Percentiles rank a stretch among this genome's conserved stretches.
Conservation (phyloP, 2,797 vertebrate genomes). For the Ficedula albicollis region DNA sequence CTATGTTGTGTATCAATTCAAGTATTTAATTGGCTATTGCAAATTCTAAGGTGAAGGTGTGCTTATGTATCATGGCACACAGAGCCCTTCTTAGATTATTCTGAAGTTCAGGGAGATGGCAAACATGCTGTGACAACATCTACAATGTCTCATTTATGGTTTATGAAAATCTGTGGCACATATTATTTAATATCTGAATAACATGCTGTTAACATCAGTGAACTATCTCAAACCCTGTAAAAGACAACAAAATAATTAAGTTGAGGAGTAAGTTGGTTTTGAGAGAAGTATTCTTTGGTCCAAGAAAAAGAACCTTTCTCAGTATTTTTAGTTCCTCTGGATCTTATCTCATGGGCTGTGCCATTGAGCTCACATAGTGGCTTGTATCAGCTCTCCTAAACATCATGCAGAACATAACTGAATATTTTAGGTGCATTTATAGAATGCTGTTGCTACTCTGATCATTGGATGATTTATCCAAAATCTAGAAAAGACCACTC, state of each 20-base stretch:
- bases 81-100: neutral
- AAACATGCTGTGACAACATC: neutral
- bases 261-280: neutral
- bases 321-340: neutral
- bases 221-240: neutral
- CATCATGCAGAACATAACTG: neutral
- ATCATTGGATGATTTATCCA: neutral
- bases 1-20: neutral
- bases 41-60: neutral
- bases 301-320: neutral
- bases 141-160: neutral
- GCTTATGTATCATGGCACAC: neutral
- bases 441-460: neutral
- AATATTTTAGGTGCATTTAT: neutral
- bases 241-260: neutral
- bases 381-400: neutral
- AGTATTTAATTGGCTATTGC: neutral
- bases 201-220: neutral
- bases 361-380: accelerated
- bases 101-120: neutral
- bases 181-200: neutral
- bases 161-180: neutral
- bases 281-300: neutral
- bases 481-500: neutral
- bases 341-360: neutral